Conservation (phyloP, 2,888 invertebrate species). For the Sarcophaga carnaria region DNA sequence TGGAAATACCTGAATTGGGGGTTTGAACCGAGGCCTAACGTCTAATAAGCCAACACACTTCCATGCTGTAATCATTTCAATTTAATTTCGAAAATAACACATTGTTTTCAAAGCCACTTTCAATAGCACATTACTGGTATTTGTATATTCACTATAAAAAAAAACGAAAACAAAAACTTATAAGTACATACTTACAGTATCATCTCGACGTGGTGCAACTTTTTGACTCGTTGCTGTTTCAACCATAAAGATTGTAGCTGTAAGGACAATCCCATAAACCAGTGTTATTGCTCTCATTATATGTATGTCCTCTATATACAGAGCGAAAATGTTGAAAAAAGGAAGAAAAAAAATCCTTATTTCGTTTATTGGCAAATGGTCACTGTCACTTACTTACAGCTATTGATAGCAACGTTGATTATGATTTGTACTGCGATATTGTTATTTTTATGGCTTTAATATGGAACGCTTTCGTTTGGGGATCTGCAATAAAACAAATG, state of each 20-base stretch:
- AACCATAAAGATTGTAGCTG: constrained; percentile 55
- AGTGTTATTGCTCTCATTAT: constrained; percentile 64
- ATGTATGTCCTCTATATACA: constrained; percentile 59
- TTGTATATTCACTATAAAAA: neutral
- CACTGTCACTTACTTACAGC: constrained; percentile 3
- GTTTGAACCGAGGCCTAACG: too few species aligned
- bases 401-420: constrained; percentile 21
- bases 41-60: too few species aligned
- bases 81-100: too few species aligned
- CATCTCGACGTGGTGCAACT: constrained; percentile 76
- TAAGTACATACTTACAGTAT: constrained; percentile 72
- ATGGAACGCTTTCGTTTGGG: constrained; percentile 5
- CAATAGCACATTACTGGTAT: too few species aligned
- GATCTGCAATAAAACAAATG: too few species aligned
- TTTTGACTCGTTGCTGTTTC: constrained; percentile 70
- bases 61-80: too few species aligned
- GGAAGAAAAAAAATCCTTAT: constrained; percentile 33
- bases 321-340: constrained; percentile 19
- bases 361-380: constrained; percentile 25
- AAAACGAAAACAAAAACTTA: constrained; percentile 3
- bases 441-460: constrained; percentile 20
- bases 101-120: too few species aligned
- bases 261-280: constrained; percentile 59
- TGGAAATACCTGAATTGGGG: too few species aligned
- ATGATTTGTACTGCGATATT: constrained; percentile 25